phyloP scores from a whole-genome alignment of 2,113 vertebrate genomes.

The Rhombomys opimus region DNA sequence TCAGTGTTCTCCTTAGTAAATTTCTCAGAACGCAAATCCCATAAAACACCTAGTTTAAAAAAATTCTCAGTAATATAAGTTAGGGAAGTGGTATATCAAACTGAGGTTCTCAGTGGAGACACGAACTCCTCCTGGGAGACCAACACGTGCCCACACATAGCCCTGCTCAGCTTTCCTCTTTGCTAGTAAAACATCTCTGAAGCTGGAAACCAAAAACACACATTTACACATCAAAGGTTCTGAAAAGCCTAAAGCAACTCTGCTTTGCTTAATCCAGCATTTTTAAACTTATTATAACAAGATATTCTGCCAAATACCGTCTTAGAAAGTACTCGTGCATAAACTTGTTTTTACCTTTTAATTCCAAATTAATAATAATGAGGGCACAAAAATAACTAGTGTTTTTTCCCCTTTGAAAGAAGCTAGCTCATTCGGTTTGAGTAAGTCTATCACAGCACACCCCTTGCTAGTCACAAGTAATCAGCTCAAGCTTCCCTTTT shows the following conservation, averaged over 20 bases:
- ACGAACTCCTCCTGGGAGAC: neutral
- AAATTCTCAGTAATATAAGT: constrained; percentile 33
- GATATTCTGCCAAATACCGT: constrained; percentile 16
- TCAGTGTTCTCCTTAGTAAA: neutral
- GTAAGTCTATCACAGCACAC: neutral
- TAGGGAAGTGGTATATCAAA: neutral
- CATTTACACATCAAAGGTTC: neutral
- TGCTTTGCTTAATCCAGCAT: neutral
- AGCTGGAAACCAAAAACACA: neutral
- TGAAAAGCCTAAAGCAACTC: neutral
- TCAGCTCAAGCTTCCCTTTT: neutral
- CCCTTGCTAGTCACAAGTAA: neutral
- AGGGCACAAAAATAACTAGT: neutral
- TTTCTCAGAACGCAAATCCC: constrained; percentile 44
- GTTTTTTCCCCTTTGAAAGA: neutral
- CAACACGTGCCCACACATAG: neutral
- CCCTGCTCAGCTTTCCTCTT: neutral
- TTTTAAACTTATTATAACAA: constrained; percentile 1
- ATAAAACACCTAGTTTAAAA: neutral
- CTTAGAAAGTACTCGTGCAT: constrained; percentile 3
- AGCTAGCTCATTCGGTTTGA: constrained; percentile 37
- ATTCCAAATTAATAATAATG: constrained; percentile 56
- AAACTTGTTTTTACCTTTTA: constrained; percentile 1
- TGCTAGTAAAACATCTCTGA: constrained; percentile 10
- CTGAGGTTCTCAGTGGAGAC: neutral